Conservation (phyloP, 30 jellyfish, hydroid and myxozoan genomes). For the Phacellophora camtschatica region DNA sequence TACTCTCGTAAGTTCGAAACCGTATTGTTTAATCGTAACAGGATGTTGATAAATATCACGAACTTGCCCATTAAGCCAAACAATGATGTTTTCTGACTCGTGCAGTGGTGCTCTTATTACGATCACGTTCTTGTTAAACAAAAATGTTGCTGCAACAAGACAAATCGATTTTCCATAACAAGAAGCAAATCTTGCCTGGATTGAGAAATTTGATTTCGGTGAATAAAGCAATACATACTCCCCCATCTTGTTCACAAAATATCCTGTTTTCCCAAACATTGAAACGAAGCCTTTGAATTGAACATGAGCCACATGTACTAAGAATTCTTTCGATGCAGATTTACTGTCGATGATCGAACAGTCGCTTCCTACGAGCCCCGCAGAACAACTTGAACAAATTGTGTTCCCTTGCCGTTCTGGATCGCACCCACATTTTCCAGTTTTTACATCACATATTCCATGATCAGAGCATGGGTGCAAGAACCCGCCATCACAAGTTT, state of each 20-base stretch:
- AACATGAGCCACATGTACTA: slow-evolving; percentile 9
- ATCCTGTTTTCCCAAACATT: slow-evolving; percentile 47
- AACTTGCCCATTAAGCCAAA: slow-evolving; percentile 38
- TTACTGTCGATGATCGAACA: slow-evolving; percentile 8
- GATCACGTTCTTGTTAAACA: background rate
- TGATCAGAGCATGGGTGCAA: slow-evolving; percentile 54
- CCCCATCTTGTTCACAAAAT: background rate
- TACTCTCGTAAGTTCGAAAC: slow-evolving; percentile 1
- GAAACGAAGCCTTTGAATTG: slow-evolving; percentile 31
- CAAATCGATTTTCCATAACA: slow-evolving; percentile 28
- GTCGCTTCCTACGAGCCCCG: slow-evolving; percentile 37
- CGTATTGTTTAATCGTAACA: background rate
- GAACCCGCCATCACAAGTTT: slow-evolving; percentile 58
- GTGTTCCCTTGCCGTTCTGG: slow-evolving; percentile 44
- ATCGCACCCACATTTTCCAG: slow-evolving; percentile 38
- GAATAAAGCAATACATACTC: slow-evolving; percentile 40
- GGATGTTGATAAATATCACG: slow-evolving; percentile 30
- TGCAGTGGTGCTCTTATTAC: slow-evolving; percentile 48
- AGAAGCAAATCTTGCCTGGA: slow-evolving; percentile 34
- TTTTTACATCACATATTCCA: slow-evolving; percentile 48
- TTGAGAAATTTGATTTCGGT: slow-evolving; percentile 8
- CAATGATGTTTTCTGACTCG: background rate
- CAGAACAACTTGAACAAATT: slow-evolving; percentile 39
- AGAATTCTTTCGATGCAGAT: background rate
- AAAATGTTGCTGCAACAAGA: slow-evolving; percentile 32